Base-by-base conservation (phyloP, 2,113 vertebrate species). In the Sclerurus mexicanus region DNA sequence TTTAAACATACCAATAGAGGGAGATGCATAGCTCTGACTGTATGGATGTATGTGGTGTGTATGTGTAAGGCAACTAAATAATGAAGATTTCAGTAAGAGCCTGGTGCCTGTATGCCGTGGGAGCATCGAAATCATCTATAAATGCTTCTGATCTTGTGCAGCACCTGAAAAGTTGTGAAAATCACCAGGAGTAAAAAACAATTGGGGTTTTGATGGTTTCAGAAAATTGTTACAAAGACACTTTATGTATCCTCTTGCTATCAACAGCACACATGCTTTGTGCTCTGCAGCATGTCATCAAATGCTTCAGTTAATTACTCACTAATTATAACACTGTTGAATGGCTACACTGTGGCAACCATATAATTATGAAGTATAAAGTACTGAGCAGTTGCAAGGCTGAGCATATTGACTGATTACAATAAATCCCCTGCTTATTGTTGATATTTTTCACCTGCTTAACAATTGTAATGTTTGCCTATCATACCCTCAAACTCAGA, bases 291-390 rank as follows among this genome's bases (percentile, higher is more conserved):
- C 77, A 84, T 96, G 96, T 96, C 53, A 59, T 97, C 80, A 97
- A 98, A 96, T 95, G 90, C 97, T 97, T 95, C 90, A 85, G 97
- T 92, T 98, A 98, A 98, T 98, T 98, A 97, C 96, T 94, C 82
- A 64, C 96, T 98, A 98, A 98, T 98, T 98, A 98, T 97, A 96
- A 97, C 91, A 95, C 97, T 97, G 97, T 90, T 97, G 96, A 98
- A 97, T 95, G 95, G 97, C 94, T 98, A 97, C 88, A 97, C 88
- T 85, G 97, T 97, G 90, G 96, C 88, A 97, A 91, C 97, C 85
- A 53, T 97, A 87, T 98, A 97, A 98, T 98, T 98, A 97, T 77
- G 74, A 93, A 96, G 93, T 91, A 94, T 88, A 96, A 97, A 96
- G 83, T 96, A 96, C 93, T 56, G 92, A 95, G 94, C 92, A 96